Evolutionary conservation across 53 echinoderm and acorn worm genomes (phyloP), one percentile per base, ranked within the genome.

Genomic region (Zoroaster sp.): DNA sequence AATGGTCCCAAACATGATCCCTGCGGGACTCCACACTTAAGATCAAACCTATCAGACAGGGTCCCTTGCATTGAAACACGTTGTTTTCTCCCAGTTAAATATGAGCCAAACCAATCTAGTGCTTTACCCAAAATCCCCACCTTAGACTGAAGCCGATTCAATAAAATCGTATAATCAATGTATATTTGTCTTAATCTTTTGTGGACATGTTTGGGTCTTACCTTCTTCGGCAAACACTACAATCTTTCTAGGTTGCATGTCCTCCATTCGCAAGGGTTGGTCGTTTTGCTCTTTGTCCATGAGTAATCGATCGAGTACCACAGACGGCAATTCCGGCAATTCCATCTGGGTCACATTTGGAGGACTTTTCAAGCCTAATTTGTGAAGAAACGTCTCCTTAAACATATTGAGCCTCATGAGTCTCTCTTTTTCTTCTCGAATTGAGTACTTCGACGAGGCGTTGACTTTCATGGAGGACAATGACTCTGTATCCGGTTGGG

Each of bases 191-290:
- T n/a, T n/a, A n/a, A n/a, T n/a, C n/a, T n/a, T n/a, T n/a, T n/a
- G n/a, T n/a, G n/a, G n/a, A n/a, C n/a, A n/a, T n/a, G n/a, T n/a
- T n/a, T n/a, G 5, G 33, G 3, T 51, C 83, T 69, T 69, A 83
- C 83, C 83, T 45, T 69, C 45, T 3, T 83, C 83, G 1, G 83
- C 68, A 69, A 83, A 83, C 21, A 83, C 49, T 0, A 83, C 70
- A 17, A 68, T 34, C 35, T 83, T 41, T 11, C 25, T 45, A 1
- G 83, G 83, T 1, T n/a, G 43, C 5, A 35, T 33, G 70, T 33
- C 35, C 34, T 21, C n/a, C 43, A 46, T 12, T n/a, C 69, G 69
- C 47, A 17, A 35, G 7, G 63, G 69, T 12, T 83, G 45, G 69
- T 35, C 41, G 20, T 63, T 68, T 7, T 20, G 63, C 36, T 69